Evolutionary conservation across 1,140 invertebrate genomes (phyloP).

Genomic region (Bombus difficillimus): DNA sequence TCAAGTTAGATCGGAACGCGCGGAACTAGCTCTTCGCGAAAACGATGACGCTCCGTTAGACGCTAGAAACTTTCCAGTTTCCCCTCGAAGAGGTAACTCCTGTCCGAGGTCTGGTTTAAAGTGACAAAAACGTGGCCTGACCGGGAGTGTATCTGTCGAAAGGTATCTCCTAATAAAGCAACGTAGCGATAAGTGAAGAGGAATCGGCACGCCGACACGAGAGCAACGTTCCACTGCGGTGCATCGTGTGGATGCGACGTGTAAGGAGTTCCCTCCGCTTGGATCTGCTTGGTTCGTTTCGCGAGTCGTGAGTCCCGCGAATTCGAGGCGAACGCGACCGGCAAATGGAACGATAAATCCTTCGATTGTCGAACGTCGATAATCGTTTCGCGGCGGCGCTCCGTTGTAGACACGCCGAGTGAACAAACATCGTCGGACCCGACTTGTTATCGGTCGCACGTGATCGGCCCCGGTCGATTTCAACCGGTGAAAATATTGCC

Average conservation of each 20-base stretch:
- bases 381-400: constrained; percentile 67
- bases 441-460: constrained; percentile 70
- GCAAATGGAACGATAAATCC: constrained; percentile 73
- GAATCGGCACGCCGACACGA: constrained; percentile 35
- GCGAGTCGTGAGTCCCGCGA: constrained; percentile 36
- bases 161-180: constrained; percentile 56
- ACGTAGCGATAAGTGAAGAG: constrained; percentile 43
- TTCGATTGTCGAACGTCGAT: constrained; percentile 72
- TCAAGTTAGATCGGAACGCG: too few relatives aligned
- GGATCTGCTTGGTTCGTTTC: background rate
- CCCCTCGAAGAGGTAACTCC: too few relatives aligned
- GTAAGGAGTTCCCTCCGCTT: constrained; percentile 43
- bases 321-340: constrained; percentile 51
- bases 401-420: constrained; percentile 53
- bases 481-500: constrained; percentile 49
- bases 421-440: constrained; percentile 67
- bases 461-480: constrained; percentile 64
- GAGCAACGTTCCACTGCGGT: constrained; percentile 17
- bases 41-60: background rate
- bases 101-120: constrained; percentile 19
- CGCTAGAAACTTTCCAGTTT: constrained; percentile 19
- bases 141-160: constrained; percentile 35
- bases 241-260: constrained; percentile 24
- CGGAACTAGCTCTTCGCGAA: too few relatives aligned
- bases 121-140: constrained; percentile 16